phyloP scores from a whole-genome alignment of 2,113 vertebrate species.

The Eudorcas thomsonii region DNA sequence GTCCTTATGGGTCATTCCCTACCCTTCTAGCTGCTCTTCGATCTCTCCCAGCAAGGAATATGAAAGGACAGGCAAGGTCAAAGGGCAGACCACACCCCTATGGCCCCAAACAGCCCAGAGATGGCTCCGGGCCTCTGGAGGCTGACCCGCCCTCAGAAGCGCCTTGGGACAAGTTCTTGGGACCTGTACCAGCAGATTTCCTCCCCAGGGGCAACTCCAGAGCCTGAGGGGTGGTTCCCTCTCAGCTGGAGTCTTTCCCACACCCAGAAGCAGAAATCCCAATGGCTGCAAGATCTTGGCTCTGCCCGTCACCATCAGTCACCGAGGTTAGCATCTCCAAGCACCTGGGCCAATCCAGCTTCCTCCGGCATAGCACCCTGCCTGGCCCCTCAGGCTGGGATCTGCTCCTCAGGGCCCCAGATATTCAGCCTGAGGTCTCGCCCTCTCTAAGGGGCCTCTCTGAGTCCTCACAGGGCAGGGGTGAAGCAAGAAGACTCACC shows the following conservation, averaged over 20 bases:
- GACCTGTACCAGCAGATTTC: too few relatives aligned
- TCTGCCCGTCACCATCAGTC: rapidly evolving
- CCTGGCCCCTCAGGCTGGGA: too few relatives aligned
- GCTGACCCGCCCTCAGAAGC: background rate
- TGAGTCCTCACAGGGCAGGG: background rate
- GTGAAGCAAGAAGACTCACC: background rate
- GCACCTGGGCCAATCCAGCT: background rate
- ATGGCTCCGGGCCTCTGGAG: background rate
- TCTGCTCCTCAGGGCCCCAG: background rate
- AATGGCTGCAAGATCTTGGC: rapidly evolving
- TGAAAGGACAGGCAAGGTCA: too few relatives aligned
- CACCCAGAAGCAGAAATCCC: background rate
- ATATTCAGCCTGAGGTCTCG: background rate
- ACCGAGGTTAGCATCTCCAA: too few relatives aligned
- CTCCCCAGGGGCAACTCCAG: background rate
- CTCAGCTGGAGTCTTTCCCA: background rate
- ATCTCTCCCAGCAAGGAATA: background rate
- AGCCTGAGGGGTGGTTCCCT: rapidly evolving
- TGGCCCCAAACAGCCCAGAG: rapidly evolving
- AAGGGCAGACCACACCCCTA: background rate
- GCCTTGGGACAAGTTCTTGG: background rate
- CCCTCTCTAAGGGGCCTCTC: too few relatives aligned
- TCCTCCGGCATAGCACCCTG: background rate
- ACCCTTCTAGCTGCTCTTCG: rapidly evolving
- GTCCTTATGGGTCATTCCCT: rapidly evolving